Evolutionary conservation across 2,888 invertebrate species (phyloP), one percentile per base, ranked within the genome.

Genomic region (Eremobia ochroleuca): DNA sequence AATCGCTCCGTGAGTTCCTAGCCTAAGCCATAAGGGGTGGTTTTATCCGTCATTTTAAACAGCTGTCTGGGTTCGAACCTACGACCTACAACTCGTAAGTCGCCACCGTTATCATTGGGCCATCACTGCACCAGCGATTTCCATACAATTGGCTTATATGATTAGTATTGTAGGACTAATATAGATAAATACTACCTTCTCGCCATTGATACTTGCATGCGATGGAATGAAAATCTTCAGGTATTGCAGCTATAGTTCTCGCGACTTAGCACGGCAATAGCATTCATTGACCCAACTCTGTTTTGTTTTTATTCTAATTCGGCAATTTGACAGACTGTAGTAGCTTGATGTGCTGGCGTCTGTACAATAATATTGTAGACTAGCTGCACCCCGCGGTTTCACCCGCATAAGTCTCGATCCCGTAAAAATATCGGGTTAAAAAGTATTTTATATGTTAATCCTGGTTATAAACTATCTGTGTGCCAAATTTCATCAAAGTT

Each of bases 111-210:
- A 52, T 8, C 9, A 9, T 52, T 52, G 25, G 5, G 25, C 25
- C 1, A 52, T 1, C 11, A 11, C n/a, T n/a, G 52, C 25, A n/a
- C 4, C 9, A 25, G 52, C 4, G 11, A n/a, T 25, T 25, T 11
- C 25, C 11, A 11, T 52, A 73, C 55, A 65, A 55, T 43, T 52
- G 6, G 62, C 76, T 73, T 55, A 76, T 40, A 37, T n/a, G 25
- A 37, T 37, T n/a, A 58, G 58, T 58, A 28, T 15, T n/a, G 13
- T 6, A 15, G 28, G n/a, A 49, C 6, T 49, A 2, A 52, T 52
- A 25, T 52, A 25, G 25, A 52, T 52, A 52, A 25, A 52, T 52
- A 52, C 25, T 52, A 25, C 52, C 25, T 52, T 25, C 52, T 52
- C 4, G 25, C 25, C 52, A 25, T 0, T 4, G 21, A 25, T n/a